Conservation (phyloP, 2,888 invertebrate species). For the Ganaspis brasiliensis region DNA sequence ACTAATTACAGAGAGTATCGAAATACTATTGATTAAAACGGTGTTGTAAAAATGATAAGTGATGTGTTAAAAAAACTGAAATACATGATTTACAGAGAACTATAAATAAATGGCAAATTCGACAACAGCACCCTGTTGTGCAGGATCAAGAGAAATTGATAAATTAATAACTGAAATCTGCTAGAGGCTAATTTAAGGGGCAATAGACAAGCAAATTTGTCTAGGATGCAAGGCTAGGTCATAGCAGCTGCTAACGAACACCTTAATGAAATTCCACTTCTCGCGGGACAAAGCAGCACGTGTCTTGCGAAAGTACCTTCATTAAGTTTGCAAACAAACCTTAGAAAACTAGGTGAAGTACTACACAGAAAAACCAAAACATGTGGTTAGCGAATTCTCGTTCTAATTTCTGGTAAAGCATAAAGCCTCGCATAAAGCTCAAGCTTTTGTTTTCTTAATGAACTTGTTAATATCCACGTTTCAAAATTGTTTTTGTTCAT, state of each 20-base stretch:
- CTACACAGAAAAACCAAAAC: not conserved
- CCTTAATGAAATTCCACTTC: slow-evolving; percentile 68
- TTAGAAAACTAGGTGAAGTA: slow-evolving; percentile 22
- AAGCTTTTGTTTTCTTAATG: no score
- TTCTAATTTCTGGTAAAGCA: not conserved
- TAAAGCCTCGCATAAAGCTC: not conserved
- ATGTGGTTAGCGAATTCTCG: not conserved
- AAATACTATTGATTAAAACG: no score
- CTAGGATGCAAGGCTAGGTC: slow-evolving; percentile 12
- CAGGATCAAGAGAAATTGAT: not conserved
- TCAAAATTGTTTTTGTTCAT: no score
- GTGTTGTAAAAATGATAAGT: no score
- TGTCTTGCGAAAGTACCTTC: slow-evolving; percentile 45
- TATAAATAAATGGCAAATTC: no score
- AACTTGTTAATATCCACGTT: no score
- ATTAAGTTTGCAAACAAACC: slow-evolving; percentile 26
- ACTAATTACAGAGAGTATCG: no score
- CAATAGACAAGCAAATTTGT: slow-evolving; percentile 1
- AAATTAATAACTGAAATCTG: not conserved
- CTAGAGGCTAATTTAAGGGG: not conserved
- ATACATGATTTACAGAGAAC: no score
- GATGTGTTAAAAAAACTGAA: no score
- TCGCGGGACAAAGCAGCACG: slow-evolving; percentile 62
- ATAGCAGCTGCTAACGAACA: slow-evolving; percentile 32
- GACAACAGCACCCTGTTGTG: no score